These are phyloP conservation scores for Crotalus viridis DNA, from an alignment of 2,113 vertebrate genomes.

Conservation along the genomic window DNA sequence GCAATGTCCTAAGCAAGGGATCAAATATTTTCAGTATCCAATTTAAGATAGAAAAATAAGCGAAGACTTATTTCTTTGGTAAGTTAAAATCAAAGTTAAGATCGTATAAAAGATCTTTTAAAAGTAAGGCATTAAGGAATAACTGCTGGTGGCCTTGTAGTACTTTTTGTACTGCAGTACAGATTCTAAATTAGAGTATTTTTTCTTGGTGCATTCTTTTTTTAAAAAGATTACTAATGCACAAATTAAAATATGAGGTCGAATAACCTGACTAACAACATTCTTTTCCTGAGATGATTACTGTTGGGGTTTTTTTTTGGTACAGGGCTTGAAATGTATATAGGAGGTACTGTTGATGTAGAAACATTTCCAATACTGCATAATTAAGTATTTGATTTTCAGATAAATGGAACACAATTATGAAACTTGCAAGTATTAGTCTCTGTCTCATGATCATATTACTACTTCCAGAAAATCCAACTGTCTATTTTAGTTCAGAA, in stretches of 20 bases:
- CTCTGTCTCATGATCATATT: not conserved
- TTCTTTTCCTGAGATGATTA: not conserved
- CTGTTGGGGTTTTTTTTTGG: not conserved
- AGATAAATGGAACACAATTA: not conserved
- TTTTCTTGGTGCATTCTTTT: not conserved
- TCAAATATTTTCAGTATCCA: not conserved
- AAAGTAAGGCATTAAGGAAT: not conserved
- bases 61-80: conserved; percentile 1
- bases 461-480: not conserved
- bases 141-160: not conserved
- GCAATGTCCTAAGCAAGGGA: not conserved
- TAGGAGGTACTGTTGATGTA: not conserved
- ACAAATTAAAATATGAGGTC: not conserved
- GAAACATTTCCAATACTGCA: not conserved
- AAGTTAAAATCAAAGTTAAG: not conserved
- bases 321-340: not conserved
- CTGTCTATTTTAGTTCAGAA: not conserved
- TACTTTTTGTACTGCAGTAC: not conserved
- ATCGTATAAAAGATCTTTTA: not conserved
- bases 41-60: not conserved
- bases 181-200: not conserved
- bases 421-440: not conserved
- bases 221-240: not conserved
- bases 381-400: not conserved
- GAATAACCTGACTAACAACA: not conserved